Base-by-base conservation (phyloP, 1,140 invertebrate genomes). In the Aleiodes sp. region DNA sequence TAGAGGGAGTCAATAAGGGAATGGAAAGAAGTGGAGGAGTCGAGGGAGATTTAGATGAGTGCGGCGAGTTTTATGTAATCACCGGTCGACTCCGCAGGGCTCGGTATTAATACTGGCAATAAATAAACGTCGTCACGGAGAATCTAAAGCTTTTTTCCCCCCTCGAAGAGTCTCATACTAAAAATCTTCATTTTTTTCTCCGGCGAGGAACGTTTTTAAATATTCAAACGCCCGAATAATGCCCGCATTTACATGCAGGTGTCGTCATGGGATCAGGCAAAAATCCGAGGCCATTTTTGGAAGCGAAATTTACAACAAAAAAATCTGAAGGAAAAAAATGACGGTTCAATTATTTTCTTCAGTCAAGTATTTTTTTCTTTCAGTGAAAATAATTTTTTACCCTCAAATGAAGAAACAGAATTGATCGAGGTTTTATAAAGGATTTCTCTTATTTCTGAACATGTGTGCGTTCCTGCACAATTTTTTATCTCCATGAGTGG, bases 21-120 rank as follows among this genome's bases (percentile, higher is more conserved):
- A 63, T n/a, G 37, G 24, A 43, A 52, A 66, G 69, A 56, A 61
- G 65, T 65, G 28, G 63, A 70, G 41, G 70, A 59, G 65, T 19
- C 64, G 70, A 69, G 71, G 26, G 21, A 33, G 35, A 31, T 21
- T 35, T 37, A 29, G 33, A 59, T 29, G 41, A 56, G 9, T 12
- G 24, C 16, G 71, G 67, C 75, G 67, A 77, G 77, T 76, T 82
- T 82, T 82, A 79, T 81, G 79, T 81, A 81, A 82, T 77, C 77
- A 77, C 73, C 77, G 66, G 73, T 69, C 74, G 76, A 72, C 74
- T 76, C 73, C 63, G 72, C 72, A 72, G 70, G 72, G 70, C 73
- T 78, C 66, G 75, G 78, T 79, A 81, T 80, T 80, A 82, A 81
- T 82, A 79, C 75, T 68, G 70, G 75, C 74, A 76, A 80, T 81